Conservation (phyloP, 2,888 invertebrate species). For the Auanema sp. region DNA sequence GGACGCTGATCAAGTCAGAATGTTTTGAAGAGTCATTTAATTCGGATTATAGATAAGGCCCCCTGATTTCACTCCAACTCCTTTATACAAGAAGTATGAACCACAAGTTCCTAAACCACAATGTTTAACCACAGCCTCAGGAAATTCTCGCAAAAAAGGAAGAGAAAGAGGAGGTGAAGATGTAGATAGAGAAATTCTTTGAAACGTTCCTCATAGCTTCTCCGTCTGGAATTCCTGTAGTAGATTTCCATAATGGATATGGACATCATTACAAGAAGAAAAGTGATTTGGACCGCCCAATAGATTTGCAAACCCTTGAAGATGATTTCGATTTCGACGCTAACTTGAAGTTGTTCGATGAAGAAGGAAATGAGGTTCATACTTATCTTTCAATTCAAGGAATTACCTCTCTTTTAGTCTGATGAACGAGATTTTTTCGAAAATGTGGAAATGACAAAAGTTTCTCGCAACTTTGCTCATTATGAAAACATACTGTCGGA, state of each 20-base stretch:
- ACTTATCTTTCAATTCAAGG: background rate
- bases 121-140: background rate
- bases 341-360: constrained; percentile 48
- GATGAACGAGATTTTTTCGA: constrained; percentile 44
- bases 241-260: constrained; percentile 46
- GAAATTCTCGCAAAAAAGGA: background rate
- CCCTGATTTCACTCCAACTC: constrained; percentile 13
- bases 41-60: too few species aligned
- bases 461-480: constrained; percentile 53
- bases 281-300: constrained; percentile 34
- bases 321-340: constrained; percentile 51
- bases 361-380: constrained; percentile 19
- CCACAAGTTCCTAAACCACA: constrained; percentile 21
- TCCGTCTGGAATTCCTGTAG: constrained; percentile 46
- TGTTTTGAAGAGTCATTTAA: too few species aligned
- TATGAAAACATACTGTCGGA: constrained; percentile 60
- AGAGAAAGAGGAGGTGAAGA: too few species aligned
- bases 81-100: constrained; percentile 16
- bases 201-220: too few species aligned
- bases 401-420: constrained; percentile 19
- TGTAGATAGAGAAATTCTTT: too few species aligned
- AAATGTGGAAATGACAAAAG: constrained; percentile 41
- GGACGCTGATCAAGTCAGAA: too few species aligned
- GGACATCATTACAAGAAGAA: constrained; percentile 15
- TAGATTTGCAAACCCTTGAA: constrained; percentile 42